Conservation (phyloP, 2,113 vertebrate genomes). For the Puffinus mauretanicus region DNA sequence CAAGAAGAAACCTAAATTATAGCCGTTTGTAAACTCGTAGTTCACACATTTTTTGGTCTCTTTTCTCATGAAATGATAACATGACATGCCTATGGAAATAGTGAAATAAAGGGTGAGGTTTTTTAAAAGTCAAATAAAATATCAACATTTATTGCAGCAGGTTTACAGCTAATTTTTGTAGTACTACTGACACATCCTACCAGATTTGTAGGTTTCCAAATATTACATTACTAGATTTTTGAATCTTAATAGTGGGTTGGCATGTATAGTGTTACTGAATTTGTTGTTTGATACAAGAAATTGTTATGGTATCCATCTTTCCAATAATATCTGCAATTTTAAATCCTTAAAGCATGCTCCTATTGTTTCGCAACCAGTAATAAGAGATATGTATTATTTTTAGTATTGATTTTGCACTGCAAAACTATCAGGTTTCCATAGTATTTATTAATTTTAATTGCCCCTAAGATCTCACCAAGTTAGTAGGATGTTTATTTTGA, state of each 20-base stretch:
- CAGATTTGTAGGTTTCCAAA: not conserved
- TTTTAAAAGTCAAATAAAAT: slow-evolving; percentile 22
- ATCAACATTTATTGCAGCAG: not conserved
- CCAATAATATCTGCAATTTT: slow-evolving; percentile 61
- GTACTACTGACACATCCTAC: not conserved
- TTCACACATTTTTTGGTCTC: not conserved
- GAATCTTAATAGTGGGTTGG: not conserved
- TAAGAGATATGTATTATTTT: slow-evolving; percentile 35
- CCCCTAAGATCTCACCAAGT: not conserved
- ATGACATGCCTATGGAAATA: not conserved
- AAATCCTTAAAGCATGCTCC: slow-evolving; percentile 34
- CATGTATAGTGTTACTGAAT: not conserved
- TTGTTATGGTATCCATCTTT: slow-evolving; percentile 52
- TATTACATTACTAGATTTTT: not conserved
- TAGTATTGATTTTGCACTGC: slow-evolving; percentile 35
- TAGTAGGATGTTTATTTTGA: not conserved
- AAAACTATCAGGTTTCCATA: not conserved
- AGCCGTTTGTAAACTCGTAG: not conserved
- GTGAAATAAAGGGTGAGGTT: not conserved
- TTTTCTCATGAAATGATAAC: not conserved
- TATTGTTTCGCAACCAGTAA: slow-evolving; percentile 1
- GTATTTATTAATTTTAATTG: slow-evolving; percentile 41
- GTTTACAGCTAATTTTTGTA: slow-evolving; percentile 5
- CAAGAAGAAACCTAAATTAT: not conserved
- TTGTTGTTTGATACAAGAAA: slow-evolving; percentile 45